These are phyloP conservation scores for Branchellion lobata DNA, from an alignment of 2,888 invertebrate genomes.

Conservation along the genomic window DNA sequence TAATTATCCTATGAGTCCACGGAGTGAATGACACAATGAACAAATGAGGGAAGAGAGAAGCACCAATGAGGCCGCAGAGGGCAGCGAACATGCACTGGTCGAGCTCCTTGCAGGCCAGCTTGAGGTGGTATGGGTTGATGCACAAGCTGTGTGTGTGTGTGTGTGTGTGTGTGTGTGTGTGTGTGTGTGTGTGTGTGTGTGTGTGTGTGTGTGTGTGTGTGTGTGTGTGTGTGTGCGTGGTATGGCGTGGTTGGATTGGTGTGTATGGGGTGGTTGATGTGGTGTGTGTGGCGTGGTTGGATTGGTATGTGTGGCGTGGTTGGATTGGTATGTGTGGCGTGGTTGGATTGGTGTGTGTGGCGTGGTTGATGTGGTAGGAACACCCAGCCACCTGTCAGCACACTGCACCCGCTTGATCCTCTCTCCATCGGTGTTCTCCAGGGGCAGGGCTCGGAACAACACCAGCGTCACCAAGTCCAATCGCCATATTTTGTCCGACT, in stretches of 20 bases:
- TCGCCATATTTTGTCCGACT: conserved; percentile 41
- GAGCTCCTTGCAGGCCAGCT: conserved; percentile 28
- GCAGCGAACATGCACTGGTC: conserved; percentile 20
- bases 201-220: conserved; percentile 44
- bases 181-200: conserved; percentile 43
- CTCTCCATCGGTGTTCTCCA: conserved; percentile 42
- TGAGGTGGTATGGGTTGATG: conserved; percentile 38
- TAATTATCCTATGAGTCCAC: too few species aligned
- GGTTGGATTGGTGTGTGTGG: too few species aligned
- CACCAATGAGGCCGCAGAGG: background rate
- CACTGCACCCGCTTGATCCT: conserved; percentile 8
- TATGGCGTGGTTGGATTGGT: conserved; percentile 31
- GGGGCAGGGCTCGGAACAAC: conserved; percentile 27
- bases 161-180: conserved; percentile 19
- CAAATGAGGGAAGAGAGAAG: background rate
- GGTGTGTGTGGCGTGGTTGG: conserved; percentile 43
- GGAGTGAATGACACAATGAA: background rate
- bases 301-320: conserved; percentile 44
- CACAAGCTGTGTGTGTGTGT: background rate
- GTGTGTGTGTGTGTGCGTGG: conserved; percentile 45
- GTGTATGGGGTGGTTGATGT: conserved; percentile 44
- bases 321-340: too few species aligned
- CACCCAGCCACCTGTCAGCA: background rate
- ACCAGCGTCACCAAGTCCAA: conserved; percentile 31
- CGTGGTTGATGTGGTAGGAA: background rate